Evolutionary conservation across 2,797 vertebrate species (phyloP).

Genomic region (Semotilus atromaculatus): DNA sequence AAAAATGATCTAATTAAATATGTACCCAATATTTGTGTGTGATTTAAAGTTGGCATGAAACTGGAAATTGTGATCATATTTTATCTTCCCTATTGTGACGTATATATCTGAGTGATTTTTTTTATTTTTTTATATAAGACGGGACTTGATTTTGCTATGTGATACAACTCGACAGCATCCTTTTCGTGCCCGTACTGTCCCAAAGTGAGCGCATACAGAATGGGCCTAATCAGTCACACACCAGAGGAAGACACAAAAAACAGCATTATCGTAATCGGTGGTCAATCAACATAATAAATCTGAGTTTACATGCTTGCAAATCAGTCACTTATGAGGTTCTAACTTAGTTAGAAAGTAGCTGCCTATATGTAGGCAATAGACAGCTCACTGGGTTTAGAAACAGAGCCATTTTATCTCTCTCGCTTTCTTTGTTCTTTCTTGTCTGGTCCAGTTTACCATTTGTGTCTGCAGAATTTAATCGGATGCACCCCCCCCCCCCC

Average conservation of each 20-base stretch:
- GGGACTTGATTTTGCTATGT: background rate
- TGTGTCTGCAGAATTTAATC: conserved; percentile 34
- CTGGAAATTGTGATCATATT: background rate
- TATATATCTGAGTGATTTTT: too few relatives aligned
- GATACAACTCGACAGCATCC: background rate
- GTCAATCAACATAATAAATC: background rate
- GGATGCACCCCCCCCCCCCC: background rate
- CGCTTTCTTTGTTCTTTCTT: conserved; percentile 28
- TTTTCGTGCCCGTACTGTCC: background rate
- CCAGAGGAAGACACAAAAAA: too few relatives aligned
- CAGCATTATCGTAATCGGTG: background rate
- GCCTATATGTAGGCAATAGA: background rate
- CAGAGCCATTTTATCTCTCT: conserved; percentile 4
- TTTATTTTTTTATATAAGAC: too few relatives aligned
- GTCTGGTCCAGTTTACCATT: conserved; percentile 35
- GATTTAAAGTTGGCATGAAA: background rate
- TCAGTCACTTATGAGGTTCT: background rate
- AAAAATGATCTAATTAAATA: background rate
- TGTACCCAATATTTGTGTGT: background rate
- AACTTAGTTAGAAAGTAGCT: background rate
- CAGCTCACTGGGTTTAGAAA: conserved; percentile 13
- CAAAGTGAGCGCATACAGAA: background rate
- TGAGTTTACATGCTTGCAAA: background rate
- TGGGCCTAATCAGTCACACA: background rate
- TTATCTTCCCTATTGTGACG: background rate